Evolutionary conservation across 2,888 invertebrate genomes (phyloP), one percentile per base, ranked within the genome.

Genomic region (Esperia sulphurella): DNA sequence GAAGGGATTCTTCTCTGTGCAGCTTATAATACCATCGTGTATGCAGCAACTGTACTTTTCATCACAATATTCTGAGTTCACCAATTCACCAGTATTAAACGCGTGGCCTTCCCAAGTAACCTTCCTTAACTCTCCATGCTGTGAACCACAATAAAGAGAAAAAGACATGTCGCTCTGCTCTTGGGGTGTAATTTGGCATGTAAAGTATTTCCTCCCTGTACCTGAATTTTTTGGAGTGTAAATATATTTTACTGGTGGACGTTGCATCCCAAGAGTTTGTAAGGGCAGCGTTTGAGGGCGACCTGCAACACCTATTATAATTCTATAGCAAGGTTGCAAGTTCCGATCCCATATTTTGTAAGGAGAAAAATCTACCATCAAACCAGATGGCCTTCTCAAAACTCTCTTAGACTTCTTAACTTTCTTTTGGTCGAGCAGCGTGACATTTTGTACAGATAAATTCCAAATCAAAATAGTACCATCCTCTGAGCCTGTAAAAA

Each of bases 391-490:
- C 46, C 91, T 80, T 57, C 75, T 80, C 4, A 65, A 61, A 38
- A 92, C 71, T 54, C 92, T 81, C 60, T 83, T 87, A 4, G 89
- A 82, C 59, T 80, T 85, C 55, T 82, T 84, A 3, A 79, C 63
- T 60, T 79, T 83, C 49, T 79, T 85, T 0, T 69, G 66, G 58
- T 84, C 83, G 53, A 79, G 69, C 30, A 64, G 54, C 3, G 66
- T 69, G 1, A 79, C 56, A 54, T 81, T 84, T 52, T 84, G 82
- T n/a, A 86, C 83, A 53, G 92, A 91, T 44, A 95, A 77, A 79
- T 94, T 92, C 95, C 95, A 95, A 65, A 94, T 92, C 38, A 93
- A 85, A 42, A 95, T 83, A 0, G 81, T 90, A 0, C 95, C 95
- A 69, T 95, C 95, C 54, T 91, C 85, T 28, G 93, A 91, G 28